Conservation (phyloP, 2,113 vertebrate genomes). For the Nematolebias whitei region DNA sequence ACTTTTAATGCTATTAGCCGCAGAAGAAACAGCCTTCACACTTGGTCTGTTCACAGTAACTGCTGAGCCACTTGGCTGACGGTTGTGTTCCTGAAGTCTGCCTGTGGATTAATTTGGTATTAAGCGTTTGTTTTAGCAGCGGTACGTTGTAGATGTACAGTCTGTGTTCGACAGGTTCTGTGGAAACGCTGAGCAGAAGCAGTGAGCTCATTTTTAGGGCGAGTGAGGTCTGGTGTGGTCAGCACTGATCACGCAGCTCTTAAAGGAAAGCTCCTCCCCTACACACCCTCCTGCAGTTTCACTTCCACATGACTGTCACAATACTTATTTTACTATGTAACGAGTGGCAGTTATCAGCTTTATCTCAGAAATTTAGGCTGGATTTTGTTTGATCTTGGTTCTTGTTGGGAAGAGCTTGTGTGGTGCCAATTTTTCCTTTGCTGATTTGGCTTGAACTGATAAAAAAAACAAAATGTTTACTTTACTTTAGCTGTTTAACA, state of each 20-base stretch:
- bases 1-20: conserved; percentile 6
- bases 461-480: not conserved
- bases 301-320: conserved; percentile 32
- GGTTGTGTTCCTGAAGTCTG: conserved; percentile 14
- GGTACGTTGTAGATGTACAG: conserved; percentile 2
- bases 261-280: conserved; percentile 50
- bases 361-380: no score
- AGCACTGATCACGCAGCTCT: conserved; percentile 43
- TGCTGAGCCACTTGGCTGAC: not conserved
- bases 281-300: conserved; percentile 51
- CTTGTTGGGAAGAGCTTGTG: no score
- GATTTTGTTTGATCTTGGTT: no score
- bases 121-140: conserved; percentile 3
- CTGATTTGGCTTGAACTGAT: not conserved
- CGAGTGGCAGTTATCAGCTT: not conserved
- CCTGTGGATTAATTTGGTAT: conserved; percentile 21
- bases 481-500: no score
- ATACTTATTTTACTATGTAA: conserved; percentile 15
- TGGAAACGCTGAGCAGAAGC: conserved; percentile 69
- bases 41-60: not conserved
- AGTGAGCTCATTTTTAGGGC: conserved; percentile 45
- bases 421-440: no score
- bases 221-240: conserved; percentile 53
- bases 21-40: conserved; percentile 1
- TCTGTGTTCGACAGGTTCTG: conserved; percentile 10